Base-by-base conservation (phyloP, 2,113 vertebrate species). In the Vulpes vulpes region DNA sequence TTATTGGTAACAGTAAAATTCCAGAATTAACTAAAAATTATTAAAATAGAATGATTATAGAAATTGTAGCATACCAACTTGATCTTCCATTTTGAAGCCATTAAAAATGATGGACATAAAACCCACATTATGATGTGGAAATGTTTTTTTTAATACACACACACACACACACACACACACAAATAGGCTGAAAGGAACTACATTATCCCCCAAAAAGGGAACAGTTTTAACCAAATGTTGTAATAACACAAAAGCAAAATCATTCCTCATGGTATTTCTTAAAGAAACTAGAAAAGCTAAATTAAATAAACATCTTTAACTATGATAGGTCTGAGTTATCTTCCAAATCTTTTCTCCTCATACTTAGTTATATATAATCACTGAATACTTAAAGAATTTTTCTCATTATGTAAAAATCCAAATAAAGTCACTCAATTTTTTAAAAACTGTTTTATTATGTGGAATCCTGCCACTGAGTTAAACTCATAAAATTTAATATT, bases 201-300 rank as follows among this genome's bases (percentile, higher is more conserved):
- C 0, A 38, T 10, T 59, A 22, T 32, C 11, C 35, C 22, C 38
- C 73, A 17, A 78, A 78, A 73, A 94, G 17, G 8, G 12, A 79
- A 80, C 2, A 65, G 25, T 78, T 89, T 69, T 93, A 78, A 35
- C 6, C 4, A 81, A 94, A 82, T 57, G 80, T 74, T 73, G 2
- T 74, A 38, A 92, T 30, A 95, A 94, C 17, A 92, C 60, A 80
- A 84, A 87, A 92, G 74, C 35, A 86, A 96, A 96, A 87, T 23
- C 35, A 1, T 7, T 78, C 62, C 38, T 49, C 16, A 69, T 25
- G 12, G 64, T 91, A 83, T 69, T 84, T 88, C 5, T 88, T 49
- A 74, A 73, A 93, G n/a, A 84, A 79, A 71, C 7, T 35, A 49
- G 15, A 69, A 84, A 60, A 80, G 20, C 25, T 74, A 35, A 71